Base-by-base conservation (phyloP, 2,888 invertebrate genomes). In the Cetonia aurata region DNA sequence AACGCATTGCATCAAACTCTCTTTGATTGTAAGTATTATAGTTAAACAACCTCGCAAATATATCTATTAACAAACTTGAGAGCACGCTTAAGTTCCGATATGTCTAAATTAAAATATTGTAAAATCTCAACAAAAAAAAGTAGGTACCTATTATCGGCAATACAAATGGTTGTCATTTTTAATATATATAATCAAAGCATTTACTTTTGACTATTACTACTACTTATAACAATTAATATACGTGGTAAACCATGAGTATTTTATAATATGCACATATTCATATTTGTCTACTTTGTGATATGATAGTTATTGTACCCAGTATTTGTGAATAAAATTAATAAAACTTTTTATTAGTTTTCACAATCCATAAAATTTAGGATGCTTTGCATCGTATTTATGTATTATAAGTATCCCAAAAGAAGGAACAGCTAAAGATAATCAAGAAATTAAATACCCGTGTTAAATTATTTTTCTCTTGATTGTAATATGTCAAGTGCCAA, bases 211-310 rank as follows among this genome's bases (percentile, higher is more conserved):
- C 17, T 46, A 48, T 33, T 67, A 42, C 19, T 67, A 67, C 33
- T 53, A 67, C 25, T 53, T 19, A 55, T 57, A 67, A 46, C 37
- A 48, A 55, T 42, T 46, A 46, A 17, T 37, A 67, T 67, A 52
- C 56, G 42, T 55, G 44, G 41, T 50, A 60, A 52, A 60, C 42
- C 56, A 50, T 59, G 15, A 37, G 3, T 50, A 48, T 48, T 25
- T 41, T 57, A 68, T 48, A 73, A 74, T 74, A 71, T 72, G 77
- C 78, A 78, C 76, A 70, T 74, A 75, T 75, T 75, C 75, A 77
- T 76, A 73, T 75, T 77, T 78, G 71, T 76, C 75, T 77, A 77
- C 77, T 78, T 78, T 78, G 78, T 78, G 78, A 78, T 78, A 78
- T 75, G 50, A 52, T 50, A 71, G 74, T 67, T 73, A 71, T 68